phyloP scores from a whole-genome alignment of 2,113 vertebrate species.

The Petromus typicus region DNA sequence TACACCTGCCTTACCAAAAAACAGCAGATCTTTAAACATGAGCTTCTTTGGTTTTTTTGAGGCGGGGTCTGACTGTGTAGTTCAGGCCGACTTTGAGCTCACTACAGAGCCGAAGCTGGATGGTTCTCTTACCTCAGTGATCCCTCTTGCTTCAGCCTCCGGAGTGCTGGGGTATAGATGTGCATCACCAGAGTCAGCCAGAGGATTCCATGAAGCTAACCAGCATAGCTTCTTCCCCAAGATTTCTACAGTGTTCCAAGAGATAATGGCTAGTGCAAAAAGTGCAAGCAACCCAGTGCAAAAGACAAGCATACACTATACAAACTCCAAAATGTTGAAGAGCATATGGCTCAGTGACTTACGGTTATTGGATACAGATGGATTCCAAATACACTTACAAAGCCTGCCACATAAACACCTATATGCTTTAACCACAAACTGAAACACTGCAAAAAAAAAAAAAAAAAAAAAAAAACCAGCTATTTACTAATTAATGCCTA shows the following conservation, averaged over 20 bases:
- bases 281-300: not conserved
- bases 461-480: not conserved
- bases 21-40: not conserved
- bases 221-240: not conserved
- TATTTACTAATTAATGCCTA: conserved; percentile 44
- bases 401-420: not conserved
- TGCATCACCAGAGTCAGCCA: not conserved
- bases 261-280: not conserved
- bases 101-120: not conserved
- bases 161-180: not conserved
- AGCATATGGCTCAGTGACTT: not conserved
- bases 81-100: not conserved
- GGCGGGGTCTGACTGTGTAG: not conserved
- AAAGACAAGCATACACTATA: not conserved
- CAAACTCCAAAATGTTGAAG: not conserved
- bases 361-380: not conserved
- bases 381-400: not conserved
- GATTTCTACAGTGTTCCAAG: not conserved
- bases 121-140: not conserved
- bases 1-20: not conserved
- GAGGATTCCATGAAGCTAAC: not conserved
- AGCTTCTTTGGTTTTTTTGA: not conserved
- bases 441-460: not conserved
- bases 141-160: not conserved
- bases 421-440: conserved; percentile 6